Evolutionary conservation across 2,113 vertebrate genomes (phyloP).

Genomic region (Cyanistes caeruleus): DNA sequence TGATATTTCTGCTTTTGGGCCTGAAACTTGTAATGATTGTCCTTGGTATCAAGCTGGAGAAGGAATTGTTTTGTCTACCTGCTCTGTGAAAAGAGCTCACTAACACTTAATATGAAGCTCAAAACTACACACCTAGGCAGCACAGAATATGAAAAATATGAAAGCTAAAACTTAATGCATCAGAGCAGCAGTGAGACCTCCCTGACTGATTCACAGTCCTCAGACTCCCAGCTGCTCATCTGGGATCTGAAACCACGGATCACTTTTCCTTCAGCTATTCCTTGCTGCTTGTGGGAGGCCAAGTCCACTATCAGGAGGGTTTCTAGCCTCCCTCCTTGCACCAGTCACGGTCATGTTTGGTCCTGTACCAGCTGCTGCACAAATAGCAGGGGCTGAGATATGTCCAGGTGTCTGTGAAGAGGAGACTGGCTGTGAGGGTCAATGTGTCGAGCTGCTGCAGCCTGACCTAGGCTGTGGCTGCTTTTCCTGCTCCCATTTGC

Average conservation of each 20-base stretch:
- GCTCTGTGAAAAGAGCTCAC: no score
- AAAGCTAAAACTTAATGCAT: no score
- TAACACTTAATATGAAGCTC: no score
- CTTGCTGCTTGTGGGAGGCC: not conserved
- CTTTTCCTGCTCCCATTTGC: not conserved
- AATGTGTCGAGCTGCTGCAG: not conserved
- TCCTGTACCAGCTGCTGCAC: not conserved
- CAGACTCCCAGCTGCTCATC: not conserved
- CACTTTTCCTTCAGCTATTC: not conserved
- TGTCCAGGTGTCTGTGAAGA: not conserved
- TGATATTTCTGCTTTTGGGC: no score
- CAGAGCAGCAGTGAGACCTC: not conserved
- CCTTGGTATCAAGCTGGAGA: no score
- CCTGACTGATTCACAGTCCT: not conserved
- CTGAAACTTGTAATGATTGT: no score
- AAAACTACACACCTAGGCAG: no score
- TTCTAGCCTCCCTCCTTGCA: not conserved
- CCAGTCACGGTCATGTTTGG: not conserved
- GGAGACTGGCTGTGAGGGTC: not conserved
- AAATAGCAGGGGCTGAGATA: not conserved
- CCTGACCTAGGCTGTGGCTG: not conserved
- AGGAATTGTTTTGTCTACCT: no score
- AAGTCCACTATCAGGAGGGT: not conserved
- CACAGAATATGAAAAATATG: no score
- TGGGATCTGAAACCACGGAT: not conserved